phyloP scores from a whole-genome alignment of 2,113 vertebrate genomes.

The Anarhynchus alexandrinus region DNA sequence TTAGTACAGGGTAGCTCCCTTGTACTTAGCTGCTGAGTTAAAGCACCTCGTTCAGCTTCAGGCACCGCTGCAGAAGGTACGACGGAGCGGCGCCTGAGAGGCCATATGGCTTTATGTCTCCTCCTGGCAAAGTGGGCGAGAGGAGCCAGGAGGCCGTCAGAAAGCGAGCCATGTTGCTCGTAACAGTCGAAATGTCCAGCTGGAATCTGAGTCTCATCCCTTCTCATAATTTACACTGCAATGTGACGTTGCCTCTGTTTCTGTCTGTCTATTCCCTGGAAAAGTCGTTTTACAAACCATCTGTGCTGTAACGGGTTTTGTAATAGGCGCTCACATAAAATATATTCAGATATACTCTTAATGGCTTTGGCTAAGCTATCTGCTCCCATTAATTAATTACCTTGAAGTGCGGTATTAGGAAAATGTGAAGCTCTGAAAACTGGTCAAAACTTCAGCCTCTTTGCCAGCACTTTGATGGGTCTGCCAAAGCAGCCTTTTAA shows the following conservation, averaged over 20 bases:
- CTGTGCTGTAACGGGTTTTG: neutral
- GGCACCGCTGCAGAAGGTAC: neutral
- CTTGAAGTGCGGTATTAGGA: neutral
- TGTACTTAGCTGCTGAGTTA: neutral
- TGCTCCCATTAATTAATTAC: neutral
- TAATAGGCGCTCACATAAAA: neutral
- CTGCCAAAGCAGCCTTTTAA: neutral
- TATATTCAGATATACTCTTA: neutral
- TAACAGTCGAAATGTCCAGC: slow-evolving; percentile 17
- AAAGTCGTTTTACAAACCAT: slow-evolving; percentile 3
- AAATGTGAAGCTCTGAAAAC: neutral
- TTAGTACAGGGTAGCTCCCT: neutral
- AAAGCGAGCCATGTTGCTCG: neutral
- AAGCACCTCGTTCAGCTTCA: neutral
- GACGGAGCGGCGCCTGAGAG: neutral
- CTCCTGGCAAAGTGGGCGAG: neutral
- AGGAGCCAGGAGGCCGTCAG: slow-evolving; percentile 9
- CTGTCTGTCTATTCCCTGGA: neutral
- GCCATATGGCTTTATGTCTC: neutral
- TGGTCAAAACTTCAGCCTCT: neutral
- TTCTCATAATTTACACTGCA: neutral
- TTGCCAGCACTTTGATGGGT: neutral
- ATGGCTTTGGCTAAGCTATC: neutral
- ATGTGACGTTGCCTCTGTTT: neutral
- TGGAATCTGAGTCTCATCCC: neutral